Base-by-base conservation (phyloP, 30 jellyfish, hydroid and myxozoan genomes). In the Turritopsis dohrnii region DNA sequence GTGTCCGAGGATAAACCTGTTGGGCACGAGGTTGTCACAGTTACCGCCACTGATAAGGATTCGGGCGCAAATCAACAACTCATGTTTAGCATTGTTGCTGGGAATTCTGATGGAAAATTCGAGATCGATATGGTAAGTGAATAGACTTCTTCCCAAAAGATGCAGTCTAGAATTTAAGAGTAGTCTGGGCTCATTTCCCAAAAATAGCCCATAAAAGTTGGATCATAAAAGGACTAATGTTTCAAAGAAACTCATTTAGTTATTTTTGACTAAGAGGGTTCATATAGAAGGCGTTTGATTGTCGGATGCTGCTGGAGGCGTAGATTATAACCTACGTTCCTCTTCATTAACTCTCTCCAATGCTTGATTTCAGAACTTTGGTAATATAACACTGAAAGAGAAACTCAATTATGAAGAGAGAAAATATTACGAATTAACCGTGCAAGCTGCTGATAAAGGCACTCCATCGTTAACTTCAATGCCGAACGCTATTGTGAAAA, bases 401-500 rank as follows among this genome's bases (percentile, higher is more conserved):
- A 23, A 27, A 19, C 77, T 69, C 22, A 27, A 69, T 27, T 69
- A n/a, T 27, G 77, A 69, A 27, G 30, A 23, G 19, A 9, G 17
- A 19, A 69, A 69, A 69, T n/a, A n/a, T 23, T 69, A 69, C 22
- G 30, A 23, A 69, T 0, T 69, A 23, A 69, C 1, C 0, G 77
- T 69, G 0, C 23, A 27, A n/a, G 77, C 77, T 69, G 30, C 77
- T 69, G 77, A 69, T 1, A 69, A 69, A 19, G 77, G 77, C 30
- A 69, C 19, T 23, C 77, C 77, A 69, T 23, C 77, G 9, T 29
- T 23, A 29, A 1, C 52, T 7, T 23, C 65, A 0, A 74, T n/a
- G 26, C 65, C 53, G 18, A 29, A 74, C 13, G 81, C 95, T n/a
- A 65, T 71, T 53, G 84, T 90, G 28, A 66, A 71, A 23, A 31